A percentile compares a stretch with the other conserved stretches of the same genome.
These are phyloP conservation scores for Xanthia icteritia DNA, from an alignment of 2,888 invertebrate species.

Conservation along the genomic window DNA sequence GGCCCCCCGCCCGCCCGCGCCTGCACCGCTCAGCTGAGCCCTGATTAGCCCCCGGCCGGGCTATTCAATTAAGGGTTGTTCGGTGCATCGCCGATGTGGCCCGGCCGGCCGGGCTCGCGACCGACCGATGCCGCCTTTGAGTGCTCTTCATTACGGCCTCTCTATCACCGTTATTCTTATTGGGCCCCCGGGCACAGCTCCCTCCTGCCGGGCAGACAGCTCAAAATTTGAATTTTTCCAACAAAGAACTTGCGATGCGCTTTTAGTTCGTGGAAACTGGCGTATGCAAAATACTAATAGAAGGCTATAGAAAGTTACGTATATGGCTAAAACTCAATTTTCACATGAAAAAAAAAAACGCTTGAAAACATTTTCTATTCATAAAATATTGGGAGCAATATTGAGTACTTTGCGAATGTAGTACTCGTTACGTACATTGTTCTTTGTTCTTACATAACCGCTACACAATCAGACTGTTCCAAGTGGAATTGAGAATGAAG, in stretches of 20 bases:
- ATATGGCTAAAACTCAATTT: conserved; percentile 4
- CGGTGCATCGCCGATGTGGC: conserved; percentile 84
- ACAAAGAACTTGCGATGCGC: conserved; percentile 54
- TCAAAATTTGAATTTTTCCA: conserved; percentile 71
- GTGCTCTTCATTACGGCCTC: conserved; percentile 84
- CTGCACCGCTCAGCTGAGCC: conserved; percentile 88
- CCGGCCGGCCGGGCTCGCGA: conserved; percentile 72
- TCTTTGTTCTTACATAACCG: conserved; percentile 47
- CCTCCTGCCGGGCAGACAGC: conserved; percentile 49
- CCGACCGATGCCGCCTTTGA: conserved; percentile 78
- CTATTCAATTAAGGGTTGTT: conserved; percentile 89
- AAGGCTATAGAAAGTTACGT: neutral
- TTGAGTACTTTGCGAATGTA: conserved; percentile 9
- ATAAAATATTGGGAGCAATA: neutral
- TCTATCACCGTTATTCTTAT: conserved; percentile 82
- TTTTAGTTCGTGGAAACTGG: conserved; percentile 16
- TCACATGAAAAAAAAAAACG: neutral
- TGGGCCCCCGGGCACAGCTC: conserved; percentile 70
- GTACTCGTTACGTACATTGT: conserved; percentile 33
- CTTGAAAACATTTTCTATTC: neutral
- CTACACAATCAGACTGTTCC: conserved; percentile 51
- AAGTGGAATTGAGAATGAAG: conserved; percentile 77
- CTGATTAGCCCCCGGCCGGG: conserved; percentile 89
- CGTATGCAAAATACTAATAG: conserved; percentile 26
- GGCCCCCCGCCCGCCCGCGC: conserved; percentile 68